Conservation (phyloP, 2,797 vertebrate genomes). For the Arremon brunneinucha region DNA sequence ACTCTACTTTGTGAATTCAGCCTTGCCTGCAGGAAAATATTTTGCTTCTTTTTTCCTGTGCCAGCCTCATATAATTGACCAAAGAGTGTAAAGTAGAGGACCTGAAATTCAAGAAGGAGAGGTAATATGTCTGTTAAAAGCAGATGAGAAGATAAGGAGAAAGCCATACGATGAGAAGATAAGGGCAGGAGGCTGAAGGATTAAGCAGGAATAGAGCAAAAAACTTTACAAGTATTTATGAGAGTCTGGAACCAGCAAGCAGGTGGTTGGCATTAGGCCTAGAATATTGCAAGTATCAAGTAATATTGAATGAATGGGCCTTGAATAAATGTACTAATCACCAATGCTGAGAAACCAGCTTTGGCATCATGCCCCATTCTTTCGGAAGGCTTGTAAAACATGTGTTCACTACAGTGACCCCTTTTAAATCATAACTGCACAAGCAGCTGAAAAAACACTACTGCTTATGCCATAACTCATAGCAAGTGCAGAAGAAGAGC, state of each 20-base stretch:
- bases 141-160: neutral
- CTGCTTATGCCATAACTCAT: neutral
- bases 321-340: neutral
- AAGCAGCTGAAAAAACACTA: neutral
- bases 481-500: neutral
- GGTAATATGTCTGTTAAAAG: neutral
- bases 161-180: neutral
- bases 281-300: neutral
- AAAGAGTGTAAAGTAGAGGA: neutral
- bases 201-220: neutral
- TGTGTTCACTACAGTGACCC: neutral
- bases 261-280: neutral
- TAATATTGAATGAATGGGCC: neutral
- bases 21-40: neutral
- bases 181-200: neutral
- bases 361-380: neutral
- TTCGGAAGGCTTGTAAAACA: neutral
- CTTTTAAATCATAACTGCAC: neutral
- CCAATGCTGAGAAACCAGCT: neutral
- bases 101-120: neutral
- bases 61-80: rapidly evolving
- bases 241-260: neutral
- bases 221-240: neutral
- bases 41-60: neutral
- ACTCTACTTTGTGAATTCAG: neutral